Percentiles rank a stretch among this genome's conserved stretches.
Conservation (phyloP, 2,888 invertebrate species). For the Trypoxylon attenuatum region DNA sequence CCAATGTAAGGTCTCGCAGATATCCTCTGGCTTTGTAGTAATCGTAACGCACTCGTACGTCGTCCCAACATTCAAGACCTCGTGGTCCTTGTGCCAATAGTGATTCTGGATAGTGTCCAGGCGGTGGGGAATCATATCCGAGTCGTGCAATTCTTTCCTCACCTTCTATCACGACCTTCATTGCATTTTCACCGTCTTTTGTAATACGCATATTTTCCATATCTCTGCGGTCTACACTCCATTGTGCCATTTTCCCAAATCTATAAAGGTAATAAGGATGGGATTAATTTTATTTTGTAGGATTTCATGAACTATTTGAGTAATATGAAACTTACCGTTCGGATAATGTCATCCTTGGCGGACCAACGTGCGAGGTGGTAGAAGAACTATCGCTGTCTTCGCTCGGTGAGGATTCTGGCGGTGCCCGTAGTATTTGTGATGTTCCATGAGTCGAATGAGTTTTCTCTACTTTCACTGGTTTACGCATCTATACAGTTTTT, state of each 20-base stretch:
- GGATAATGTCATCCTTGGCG: conserved; percentile 83
- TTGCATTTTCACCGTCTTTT: conserved; percentile 81
- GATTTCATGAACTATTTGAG: not conserved
- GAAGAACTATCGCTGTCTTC: conserved; percentile 79
- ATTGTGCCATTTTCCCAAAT: conserved; percentile 94
- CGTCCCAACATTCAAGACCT: conserved; percentile 89
- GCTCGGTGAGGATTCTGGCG: conserved; percentile 78
- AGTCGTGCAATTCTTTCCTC: conserved; percentile 76
- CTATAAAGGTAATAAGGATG: conserved; percentile 70
- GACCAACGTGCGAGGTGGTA: conserved; percentile 78
- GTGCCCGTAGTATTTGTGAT: conserved; percentile 65
- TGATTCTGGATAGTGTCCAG: conserved; percentile 88
- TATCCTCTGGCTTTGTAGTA: conserved; percentile 93
- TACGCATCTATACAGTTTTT: conserved; percentile 64
- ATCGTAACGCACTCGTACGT: conserved; percentile 89
- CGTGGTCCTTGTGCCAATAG: conserved; percentile 83
- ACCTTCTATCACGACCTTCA: conserved; percentile 86
- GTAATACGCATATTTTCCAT: conserved; percentile 92
- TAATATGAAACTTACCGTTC: conserved; percentile 76
- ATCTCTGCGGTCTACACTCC: conserved; percentile 90
- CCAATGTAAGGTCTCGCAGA: conserved; percentile 84
- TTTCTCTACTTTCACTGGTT: conserved; percentile 71
- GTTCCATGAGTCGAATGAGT: conserved; percentile 65
- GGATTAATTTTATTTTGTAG: not conserved
- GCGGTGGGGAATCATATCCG: conserved; percentile 78